phyloP scores from a whole-genome alignment of 2,113 vertebrate species.

The Erythrocercus mccallii region DNA sequence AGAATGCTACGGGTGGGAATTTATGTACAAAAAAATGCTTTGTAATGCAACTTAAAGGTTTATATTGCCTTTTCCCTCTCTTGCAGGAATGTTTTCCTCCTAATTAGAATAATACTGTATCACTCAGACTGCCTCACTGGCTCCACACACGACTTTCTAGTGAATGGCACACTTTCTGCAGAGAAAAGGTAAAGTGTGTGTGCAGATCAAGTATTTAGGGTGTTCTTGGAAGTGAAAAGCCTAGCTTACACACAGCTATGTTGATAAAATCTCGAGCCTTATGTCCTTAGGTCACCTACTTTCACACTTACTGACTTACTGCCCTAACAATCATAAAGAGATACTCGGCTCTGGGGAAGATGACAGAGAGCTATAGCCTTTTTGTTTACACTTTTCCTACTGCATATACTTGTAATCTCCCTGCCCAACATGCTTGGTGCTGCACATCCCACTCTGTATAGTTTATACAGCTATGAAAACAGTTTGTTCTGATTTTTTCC shows the following conservation, averaged over 20 bases:
- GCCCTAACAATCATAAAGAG: background rate
- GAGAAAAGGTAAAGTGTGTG: background rate
- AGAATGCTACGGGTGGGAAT: background rate
- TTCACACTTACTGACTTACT: background rate
- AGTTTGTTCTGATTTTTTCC: background rate
- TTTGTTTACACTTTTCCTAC: background rate
- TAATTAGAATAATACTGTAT: background rate
- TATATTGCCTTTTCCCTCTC: background rate
- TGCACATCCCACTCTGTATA: background rate
- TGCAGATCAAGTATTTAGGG: background rate
- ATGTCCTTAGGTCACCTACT: background rate
- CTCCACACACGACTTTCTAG: background rate
- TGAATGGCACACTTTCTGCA: background rate
- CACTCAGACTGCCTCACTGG: background rate
- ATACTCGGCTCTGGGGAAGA: background rate
- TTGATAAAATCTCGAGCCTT: background rate
- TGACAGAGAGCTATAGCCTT: background rate
- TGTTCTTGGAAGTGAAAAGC: background rate
- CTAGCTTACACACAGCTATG: background rate
- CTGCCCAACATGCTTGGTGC: background rate
- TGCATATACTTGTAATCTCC: background rate
- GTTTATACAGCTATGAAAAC: background rate
- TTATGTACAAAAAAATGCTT: background rate
- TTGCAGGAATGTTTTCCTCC: background rate
- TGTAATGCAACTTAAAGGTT: background rate